Base-by-base conservation (phyloP, 2,113 vertebrate species). In the Camelus bactrianus region DNA sequence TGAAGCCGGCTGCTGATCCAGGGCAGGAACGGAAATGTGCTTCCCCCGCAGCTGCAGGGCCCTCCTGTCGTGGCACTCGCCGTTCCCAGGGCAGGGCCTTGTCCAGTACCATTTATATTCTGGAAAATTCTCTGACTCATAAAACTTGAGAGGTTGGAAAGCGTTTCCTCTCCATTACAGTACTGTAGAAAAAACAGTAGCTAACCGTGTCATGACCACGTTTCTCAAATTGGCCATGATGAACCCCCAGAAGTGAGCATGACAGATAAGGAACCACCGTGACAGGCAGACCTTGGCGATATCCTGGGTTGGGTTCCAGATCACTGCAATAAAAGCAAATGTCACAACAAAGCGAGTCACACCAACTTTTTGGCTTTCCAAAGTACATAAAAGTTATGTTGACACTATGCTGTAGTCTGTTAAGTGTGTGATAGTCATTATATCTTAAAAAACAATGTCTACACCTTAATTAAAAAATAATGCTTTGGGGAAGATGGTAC, bases 121-220 rank as follows among this genome's bases (percentile, higher is more conserved):
- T 50, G 32, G 79, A 95, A 90, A 82, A 17, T 86, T 94, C 83
- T 76, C 79, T 97, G 79, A 75, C 79, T 96, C 70, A 70, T 75
- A 70, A 75, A 75, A 72, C 48, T 7, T n/a, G 19, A 89, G 52
- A 52, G 24, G 65, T 89, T 32, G n/a, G 30, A 58, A 26, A 8
- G 16, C 48, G 13, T 89, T 42, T 54, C 11, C 69, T 77, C 20
- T 73, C 56, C 38, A 2, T 46, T 83, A 72, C 24, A 93, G n/a
- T 83, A 67, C n/a, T 62, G 6, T 26, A 19, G 86, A 64, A 77
- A 77, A 92, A 91, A 42, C 52, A 84, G 32, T 20, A 60, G 88
- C 16, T 48, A 76, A 32, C 54, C 30, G 69, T 6, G 6, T 5
- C 26, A 35, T 22, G 9, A 32, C 19, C 42, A 19, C 1, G n/a